Evolutionary conservation across 2,113 vertebrate genomes (phyloP).

Genomic region (Archocentrus centrarchus): DNA sequence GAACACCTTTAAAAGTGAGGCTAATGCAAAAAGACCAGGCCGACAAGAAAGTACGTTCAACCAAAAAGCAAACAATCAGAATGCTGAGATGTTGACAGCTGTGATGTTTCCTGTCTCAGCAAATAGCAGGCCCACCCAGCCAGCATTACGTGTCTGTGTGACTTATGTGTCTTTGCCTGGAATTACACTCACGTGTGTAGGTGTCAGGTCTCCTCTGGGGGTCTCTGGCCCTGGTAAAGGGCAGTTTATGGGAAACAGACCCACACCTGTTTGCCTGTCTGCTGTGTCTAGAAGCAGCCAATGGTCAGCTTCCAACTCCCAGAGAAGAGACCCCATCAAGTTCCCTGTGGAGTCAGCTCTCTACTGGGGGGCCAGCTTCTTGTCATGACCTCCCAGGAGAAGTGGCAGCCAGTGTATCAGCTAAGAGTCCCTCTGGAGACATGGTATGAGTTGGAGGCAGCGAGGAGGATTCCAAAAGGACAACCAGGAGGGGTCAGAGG

Average conservation of each 20-base stretch:
- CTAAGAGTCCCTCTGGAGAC: constrained; percentile 21
- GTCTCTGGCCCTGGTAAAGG: constrained; percentile 32
- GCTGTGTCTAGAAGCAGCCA: constrained; percentile 24
- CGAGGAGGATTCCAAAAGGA: constrained; percentile 33
- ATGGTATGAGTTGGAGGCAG: constrained; percentile 37
- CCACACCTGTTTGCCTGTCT: constrained; percentile 60
- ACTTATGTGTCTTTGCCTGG: background rate
- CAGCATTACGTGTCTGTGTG: background rate
- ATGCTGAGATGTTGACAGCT: constrained; percentile 50
- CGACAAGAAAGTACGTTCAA: constrained; percentile 3
- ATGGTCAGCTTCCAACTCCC: constrained; percentile 13
- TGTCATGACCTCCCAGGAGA: constrained; percentile 38
- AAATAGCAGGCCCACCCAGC: constrained; percentile 72
- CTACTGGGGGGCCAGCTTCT: background rate
- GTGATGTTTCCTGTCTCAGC: constrained; percentile 63
- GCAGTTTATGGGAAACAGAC: constrained; percentile 61
- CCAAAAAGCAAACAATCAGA: constrained; percentile 19
- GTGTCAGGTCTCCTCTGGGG: constrained; percentile 59
- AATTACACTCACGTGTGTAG: constrained; percentile 29
- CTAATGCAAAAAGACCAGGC: background rate
- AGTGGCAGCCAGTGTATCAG: constrained; percentile 26
- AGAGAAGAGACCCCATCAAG: constrained; percentile 22
- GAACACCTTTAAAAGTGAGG: background rate
- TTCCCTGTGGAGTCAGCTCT: constrained; percentile 51
- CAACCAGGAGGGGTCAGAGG: constrained; percentile 48